A percentile compares a stretch with the other conserved stretches of the same genome.
Conservation (phyloP, 2,797 vertebrate genomes). For the Pseudomugil tenellus region DNA sequence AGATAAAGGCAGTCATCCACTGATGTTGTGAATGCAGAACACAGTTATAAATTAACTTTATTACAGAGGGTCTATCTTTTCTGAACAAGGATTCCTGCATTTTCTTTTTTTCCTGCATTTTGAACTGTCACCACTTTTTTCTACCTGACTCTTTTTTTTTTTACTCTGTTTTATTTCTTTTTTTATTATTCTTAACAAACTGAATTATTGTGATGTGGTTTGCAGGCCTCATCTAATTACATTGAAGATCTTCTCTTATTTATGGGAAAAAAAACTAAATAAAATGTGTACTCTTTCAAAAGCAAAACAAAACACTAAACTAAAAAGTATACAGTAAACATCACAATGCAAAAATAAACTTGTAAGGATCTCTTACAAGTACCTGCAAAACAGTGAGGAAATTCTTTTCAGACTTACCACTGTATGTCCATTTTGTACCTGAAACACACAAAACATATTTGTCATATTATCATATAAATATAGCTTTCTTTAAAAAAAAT, state of each 20-base stretch:
- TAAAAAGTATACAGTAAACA: background rate
- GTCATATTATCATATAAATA: background rate
- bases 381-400: background rate
- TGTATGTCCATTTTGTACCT: conserved; percentile 82
- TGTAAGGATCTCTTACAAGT: background rate
- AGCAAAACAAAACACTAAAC: background rate
- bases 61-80: conserved; percentile 18
- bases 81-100: background rate
- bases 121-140: conserved; percentile 11
- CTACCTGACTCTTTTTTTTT: background rate
- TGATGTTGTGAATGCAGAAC: conserved; percentile 41
- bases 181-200: background rate
- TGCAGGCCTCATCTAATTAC: background rate
- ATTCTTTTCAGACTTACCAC: conserved; percentile 73
- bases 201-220: background rate
- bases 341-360: background rate
- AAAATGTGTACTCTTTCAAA: no score
- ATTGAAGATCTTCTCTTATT: background rate
- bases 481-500: no score
- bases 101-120: conserved; percentile 1
- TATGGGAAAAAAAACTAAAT: no score
- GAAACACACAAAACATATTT: conserved; percentile 47
- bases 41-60: conserved; percentile 18
- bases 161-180: background rate
- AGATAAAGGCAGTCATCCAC: conserved; percentile 44